phyloP scores from a whole-genome alignment of 2,888 invertebrate genomes.

The Eledona agricola region DNA sequence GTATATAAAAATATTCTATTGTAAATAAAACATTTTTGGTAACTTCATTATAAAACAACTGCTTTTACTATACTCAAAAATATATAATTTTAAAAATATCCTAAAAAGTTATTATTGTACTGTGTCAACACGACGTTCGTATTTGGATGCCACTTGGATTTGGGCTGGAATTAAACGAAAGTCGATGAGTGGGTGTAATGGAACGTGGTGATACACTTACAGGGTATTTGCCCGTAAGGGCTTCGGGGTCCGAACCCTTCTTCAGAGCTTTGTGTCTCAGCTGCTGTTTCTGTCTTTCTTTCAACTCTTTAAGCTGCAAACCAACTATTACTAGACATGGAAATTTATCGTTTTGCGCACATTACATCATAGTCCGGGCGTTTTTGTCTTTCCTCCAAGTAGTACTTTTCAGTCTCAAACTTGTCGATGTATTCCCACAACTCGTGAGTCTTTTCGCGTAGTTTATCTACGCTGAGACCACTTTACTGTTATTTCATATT shows the following conservation, averaged over 20 bases:
- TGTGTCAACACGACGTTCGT: conserved; percentile 98
- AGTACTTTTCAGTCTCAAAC: conserved; percentile 98
- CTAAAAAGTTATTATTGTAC: too few species aligned
- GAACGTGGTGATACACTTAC: conserved; percentile 67
- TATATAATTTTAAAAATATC: too few species aligned
- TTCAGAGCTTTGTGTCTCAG: conserved; percentile 97
- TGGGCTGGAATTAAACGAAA: conserved; percentile 76
- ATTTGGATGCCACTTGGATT: conserved; percentile 99
- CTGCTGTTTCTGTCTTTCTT: conserved; percentile 98
- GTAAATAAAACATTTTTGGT: too few species aligned
- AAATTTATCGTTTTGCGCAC: background rate
- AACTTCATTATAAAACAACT: too few species aligned
- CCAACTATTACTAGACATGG: background rate
- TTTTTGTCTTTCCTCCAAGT: conserved; percentile 98
- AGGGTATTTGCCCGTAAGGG: conserved; percentile 96
- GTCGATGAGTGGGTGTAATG: background rate
- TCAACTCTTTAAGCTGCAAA: conserved; percentile 94
- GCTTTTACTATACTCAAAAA: too few species aligned
- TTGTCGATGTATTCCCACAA: conserved; percentile 94
- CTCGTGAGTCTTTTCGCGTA: conserved; percentile 88
- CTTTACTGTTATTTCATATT: too few species aligned
- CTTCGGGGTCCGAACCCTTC: conserved; percentile 96
- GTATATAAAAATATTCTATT: too few species aligned
- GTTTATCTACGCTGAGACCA: conserved; percentile 79
- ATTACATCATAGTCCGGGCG: conserved; percentile 97